Base-by-base conservation (phyloP, 2,888 invertebrate genomes). In the Zaprionus lineosus region DNA sequence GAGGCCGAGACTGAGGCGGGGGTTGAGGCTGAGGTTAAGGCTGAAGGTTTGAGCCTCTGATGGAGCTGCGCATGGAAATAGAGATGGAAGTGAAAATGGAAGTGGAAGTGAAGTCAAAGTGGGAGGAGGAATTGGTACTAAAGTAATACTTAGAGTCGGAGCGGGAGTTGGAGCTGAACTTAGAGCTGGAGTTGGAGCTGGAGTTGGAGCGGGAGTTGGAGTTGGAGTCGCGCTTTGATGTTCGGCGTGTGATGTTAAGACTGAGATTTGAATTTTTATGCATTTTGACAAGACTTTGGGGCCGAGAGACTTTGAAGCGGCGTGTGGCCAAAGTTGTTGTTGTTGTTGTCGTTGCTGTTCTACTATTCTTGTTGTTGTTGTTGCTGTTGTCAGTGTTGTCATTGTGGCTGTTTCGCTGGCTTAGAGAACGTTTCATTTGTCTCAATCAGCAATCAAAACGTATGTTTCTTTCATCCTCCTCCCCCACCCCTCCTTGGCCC, bases 201-300 rank as follows among this genome's bases (percentile, higher is more conserved):
- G 8, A 26, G 31, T 31, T 59, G 40, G 41, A 28, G 50, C 47
- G 47, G 51, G 41, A 52, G 71, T 43, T 71, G 58, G 24, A 24
- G 24, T 1, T 24, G 24, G 8, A 24, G 51, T 66, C 55, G 72
- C 72, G 67, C 65, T 68, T 68, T 68, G 68, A 68, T 68, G 68
- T 68, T 59, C 24, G 46, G 26, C 37, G 24, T 21, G 59, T 31
- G 55, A 44, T 52, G 40, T 37, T n/a, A n/a, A n/a, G n/a, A n/a
- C 47, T 74, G 67, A 82, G 67, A 84, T 78, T 84, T 84, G 78
- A 84, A 82, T 77, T 84, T 78, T 82, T 84, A 84, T 84, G 83
- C 82, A 77, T 77, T 78, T 73, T 84, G 78, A 78, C 78, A 84
- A 67, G 72, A 47, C 67, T 66, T 41, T 47, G 52, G 52, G 53